Evolutionary conservation across 2,797 vertebrate genomes (phyloP).

Genomic region (Otus scops): DNA sequence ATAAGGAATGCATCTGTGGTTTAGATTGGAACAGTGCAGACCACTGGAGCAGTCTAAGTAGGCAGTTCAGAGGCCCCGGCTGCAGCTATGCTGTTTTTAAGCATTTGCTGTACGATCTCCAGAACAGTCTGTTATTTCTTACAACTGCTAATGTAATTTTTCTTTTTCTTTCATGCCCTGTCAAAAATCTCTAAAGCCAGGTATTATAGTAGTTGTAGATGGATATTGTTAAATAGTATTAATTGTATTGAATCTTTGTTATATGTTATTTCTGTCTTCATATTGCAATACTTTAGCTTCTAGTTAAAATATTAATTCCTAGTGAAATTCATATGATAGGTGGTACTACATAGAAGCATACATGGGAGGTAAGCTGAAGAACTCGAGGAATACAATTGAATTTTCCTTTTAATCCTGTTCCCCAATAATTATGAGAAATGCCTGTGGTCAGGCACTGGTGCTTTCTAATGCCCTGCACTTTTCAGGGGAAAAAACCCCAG

Average conservation of each 20-base stretch:
- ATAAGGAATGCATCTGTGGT: background rate
- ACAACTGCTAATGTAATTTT: background rate
- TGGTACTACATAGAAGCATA: background rate
- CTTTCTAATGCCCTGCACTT: background rate
- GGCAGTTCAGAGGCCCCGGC: background rate
- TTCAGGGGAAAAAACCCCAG: fast-evolving
- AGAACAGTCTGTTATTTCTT: background rate
- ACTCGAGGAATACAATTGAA: background rate
- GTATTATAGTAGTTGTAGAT: background rate
- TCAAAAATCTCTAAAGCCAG: background rate
- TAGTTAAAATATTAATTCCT: background rate
- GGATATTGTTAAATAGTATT: background rate
- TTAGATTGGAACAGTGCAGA: background rate
- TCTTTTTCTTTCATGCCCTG: background rate
- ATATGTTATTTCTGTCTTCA: background rate
- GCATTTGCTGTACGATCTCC: fast-evolving
- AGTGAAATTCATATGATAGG: fast-evolving
- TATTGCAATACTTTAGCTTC: background rate
- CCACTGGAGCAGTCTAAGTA: background rate
- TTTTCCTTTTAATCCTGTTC: background rate
- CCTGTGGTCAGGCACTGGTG: background rate
- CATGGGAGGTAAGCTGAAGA: background rate
- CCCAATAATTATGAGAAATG: background rate
- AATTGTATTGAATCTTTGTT: background rate
- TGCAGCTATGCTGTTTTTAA: background rate